Conservation (phyloP, 2,888 invertebrate genomes). For the Tillus elongatus region DNA sequence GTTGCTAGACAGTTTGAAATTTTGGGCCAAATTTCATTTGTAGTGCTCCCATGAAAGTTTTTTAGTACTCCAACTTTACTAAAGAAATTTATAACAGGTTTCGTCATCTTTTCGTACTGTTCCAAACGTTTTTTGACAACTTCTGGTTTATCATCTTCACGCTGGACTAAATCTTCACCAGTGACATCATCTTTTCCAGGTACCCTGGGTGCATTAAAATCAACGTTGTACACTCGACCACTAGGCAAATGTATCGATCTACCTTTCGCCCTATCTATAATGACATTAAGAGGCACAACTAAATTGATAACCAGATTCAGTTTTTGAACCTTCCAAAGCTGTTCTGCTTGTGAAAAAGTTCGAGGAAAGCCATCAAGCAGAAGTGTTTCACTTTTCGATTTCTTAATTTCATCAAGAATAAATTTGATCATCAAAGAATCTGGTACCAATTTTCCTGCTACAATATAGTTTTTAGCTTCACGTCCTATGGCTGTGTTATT, state of each 20-base stretch:
- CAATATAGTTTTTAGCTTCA: slow-evolving; percentile 59
- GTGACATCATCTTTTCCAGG: slow-evolving; percentile 82
- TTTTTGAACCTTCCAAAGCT: slow-evolving; percentile 59
- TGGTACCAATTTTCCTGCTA: slow-evolving; percentile 77
- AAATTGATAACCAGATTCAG: slow-evolving; percentile 79
- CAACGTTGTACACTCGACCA: slow-evolving; percentile 87
- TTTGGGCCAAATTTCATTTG: slow-evolving; percentile 90
- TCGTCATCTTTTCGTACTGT: slow-evolving; percentile 66
- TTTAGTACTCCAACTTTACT: slow-evolving; percentile 60
- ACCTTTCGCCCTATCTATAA: slow-evolving; percentile 73
- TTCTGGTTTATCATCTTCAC: slow-evolving; percentile 86
- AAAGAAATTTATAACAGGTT: slow-evolving; percentile 78
- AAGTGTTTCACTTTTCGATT: slow-evolving; percentile 57
- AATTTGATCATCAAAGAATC: slow-evolving; percentile 79
- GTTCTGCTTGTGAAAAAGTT: slow-evolving; percentile 71
- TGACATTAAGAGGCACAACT: slow-evolving; percentile 78
- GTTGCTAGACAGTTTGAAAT: slow-evolving; percentile 49
- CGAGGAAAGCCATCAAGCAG: slow-evolving; percentile 80
- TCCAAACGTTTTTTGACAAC: slow-evolving; percentile 72
- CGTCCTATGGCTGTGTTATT: slow-evolving; percentile 67
- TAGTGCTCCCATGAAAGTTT: slow-evolving; percentile 76
- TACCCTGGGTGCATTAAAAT: slow-evolving; percentile 88
- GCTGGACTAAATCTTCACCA: slow-evolving; percentile 76
- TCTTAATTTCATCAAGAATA: slow-evolving; percentile 64
- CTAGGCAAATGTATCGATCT: slow-evolving; percentile 87